Evolutionary conservation across 1,140 invertebrate species (phyloP).

Genomic region (Drosophila athabasca): DNA sequence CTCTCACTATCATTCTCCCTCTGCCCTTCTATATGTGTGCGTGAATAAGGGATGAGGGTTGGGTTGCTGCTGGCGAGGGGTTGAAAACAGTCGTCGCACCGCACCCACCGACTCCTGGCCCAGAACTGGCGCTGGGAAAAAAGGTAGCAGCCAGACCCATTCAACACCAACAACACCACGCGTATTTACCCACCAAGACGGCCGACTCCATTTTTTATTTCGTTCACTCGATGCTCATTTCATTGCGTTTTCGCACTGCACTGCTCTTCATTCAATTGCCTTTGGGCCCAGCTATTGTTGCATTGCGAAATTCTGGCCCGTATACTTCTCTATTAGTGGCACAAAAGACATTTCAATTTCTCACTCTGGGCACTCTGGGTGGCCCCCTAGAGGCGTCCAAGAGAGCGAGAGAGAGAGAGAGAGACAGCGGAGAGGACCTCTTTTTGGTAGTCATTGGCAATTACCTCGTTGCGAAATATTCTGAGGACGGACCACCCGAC

Average conservation of each 20-base stretch:
- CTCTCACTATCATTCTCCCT: slow-evolving; percentile 14
- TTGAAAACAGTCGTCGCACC: slow-evolving; percentile 49
- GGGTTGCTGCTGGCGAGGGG: slow-evolving; percentile 67
- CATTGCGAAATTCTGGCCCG: slow-evolving; percentile 70
- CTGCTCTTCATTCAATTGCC: slow-evolving; percentile 49
- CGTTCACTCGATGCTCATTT: slow-evolving; percentile 49
- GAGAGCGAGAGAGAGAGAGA: slow-evolving; percentile 1
- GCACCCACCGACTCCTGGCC: slow-evolving; percentile 47
- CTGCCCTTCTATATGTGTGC: slow-evolving; percentile 27
- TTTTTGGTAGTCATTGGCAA: slow-evolving; percentile 38
- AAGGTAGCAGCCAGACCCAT: slow-evolving; percentile 61
- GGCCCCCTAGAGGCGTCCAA: slow-evolving; percentile 34
- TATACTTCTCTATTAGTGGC: slow-evolving; percentile 77
- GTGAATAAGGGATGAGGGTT: slow-evolving; percentile 72
- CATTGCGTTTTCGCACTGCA: slow-evolving; percentile 44
- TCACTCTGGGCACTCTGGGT: slow-evolving; percentile 51
- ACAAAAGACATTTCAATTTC: slow-evolving; percentile 77
- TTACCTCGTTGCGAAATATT: slow-evolving; percentile 68
- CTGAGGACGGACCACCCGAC: slow-evolving; percentile 70
- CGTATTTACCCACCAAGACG: not conserved
- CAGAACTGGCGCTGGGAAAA: slow-evolving; percentile 79
- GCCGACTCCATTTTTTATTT: slow-evolving; percentile 70
- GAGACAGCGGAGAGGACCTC: slow-evolving; percentile 6
- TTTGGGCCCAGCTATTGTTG: slow-evolving; percentile 41
- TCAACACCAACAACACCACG: slow-evolving; percentile 11